phyloP scores from a whole-genome alignment of 2,888 invertebrate species.

The Drosophila neonasuta region DNA sequence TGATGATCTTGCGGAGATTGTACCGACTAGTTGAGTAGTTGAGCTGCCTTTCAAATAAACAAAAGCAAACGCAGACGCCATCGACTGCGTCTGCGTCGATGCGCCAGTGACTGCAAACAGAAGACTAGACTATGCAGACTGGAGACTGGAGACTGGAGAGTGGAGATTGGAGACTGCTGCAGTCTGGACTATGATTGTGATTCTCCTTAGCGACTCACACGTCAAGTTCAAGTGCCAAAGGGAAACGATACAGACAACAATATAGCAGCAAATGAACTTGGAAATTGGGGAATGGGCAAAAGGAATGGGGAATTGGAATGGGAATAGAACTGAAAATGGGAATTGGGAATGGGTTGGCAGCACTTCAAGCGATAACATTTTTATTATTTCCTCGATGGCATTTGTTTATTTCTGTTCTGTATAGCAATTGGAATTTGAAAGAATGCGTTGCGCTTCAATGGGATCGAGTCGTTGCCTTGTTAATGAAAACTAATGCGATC shows the following conservation, averaged over 20 bases:
- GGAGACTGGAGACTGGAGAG: neutral
- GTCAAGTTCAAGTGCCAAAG: slow-evolving; percentile 74
- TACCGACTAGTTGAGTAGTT: slow-evolving; percentile 34
- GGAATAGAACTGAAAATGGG: neutral
- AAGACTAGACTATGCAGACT: slow-evolving; percentile 14
- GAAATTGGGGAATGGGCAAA: slow-evolving; percentile 4
- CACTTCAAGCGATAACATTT: slow-evolving; percentile 70
- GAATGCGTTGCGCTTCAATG: slow-evolving; percentile 58
- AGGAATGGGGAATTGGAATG: neutral
- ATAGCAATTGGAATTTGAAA: slow-evolving; percentile 12
- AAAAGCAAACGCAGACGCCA: slow-evolving; percentile 59
- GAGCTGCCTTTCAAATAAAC: slow-evolving; percentile 64
- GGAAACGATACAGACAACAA: slow-evolving; percentile 65
- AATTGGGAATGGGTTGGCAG: neutral
- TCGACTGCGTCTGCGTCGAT: slow-evolving; percentile 10
- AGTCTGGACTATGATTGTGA: slow-evolving; percentile 3
- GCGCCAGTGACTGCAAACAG: slow-evolving; percentile 15
- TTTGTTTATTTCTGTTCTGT: slow-evolving; percentile 33
- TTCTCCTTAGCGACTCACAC: slow-evolving; percentile 21
- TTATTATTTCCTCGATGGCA: slow-evolving; percentile 62
- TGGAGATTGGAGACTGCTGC: slow-evolving; percentile 1
- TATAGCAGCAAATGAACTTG: neutral
- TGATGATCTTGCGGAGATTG: slow-evolving; percentile 77
- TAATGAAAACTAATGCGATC: slow-evolving; percentile 48
- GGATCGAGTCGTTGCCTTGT: slow-evolving; percentile 4